Conservation (phyloP, 2,888 invertebrate genomes). For the Dicyrtoma fusca region DNA sequence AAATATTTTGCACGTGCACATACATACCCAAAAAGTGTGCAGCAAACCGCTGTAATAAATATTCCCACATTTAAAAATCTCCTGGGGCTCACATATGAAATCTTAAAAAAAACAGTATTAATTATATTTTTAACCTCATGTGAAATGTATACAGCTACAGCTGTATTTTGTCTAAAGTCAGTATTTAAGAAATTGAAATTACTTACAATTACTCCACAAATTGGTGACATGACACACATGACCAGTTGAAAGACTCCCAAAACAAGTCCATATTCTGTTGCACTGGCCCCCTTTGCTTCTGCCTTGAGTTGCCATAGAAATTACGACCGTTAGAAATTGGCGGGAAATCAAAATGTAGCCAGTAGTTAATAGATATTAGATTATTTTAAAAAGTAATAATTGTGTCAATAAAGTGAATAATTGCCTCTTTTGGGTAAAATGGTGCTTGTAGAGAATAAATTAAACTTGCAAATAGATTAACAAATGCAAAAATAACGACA, state of each 20-base stretch:
- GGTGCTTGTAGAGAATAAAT: constrained; percentile 65
- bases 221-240: constrained; percentile 78
- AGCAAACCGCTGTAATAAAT: constrained; percentile 64
- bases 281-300: constrained; percentile 75
- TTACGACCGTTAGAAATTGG: no score
- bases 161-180: no score
- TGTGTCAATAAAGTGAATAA: no score
- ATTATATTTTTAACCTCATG: no score
- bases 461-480: constrained; percentile 61
- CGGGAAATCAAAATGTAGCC: neutral
- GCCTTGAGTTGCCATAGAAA: no score
- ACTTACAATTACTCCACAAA: constrained; percentile 74
- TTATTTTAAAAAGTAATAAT: neutral
- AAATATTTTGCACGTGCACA: no score
- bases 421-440: constrained; percentile 62
- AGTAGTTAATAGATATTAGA: neutral
- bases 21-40: constrained; percentile 76
- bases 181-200: no score
- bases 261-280: constrained; percentile 81
- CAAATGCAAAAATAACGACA: no score
- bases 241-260: constrained; percentile 84
- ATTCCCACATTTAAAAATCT: constrained; percentile 80
- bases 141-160: no score
- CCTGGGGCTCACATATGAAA: constrained; percentile 73
- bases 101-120: no score